These are phyloP conservation scores for Malthinus flaveolus DNA, from an alignment of 2,888 invertebrate genomes.

Conservation along the genomic window DNA sequence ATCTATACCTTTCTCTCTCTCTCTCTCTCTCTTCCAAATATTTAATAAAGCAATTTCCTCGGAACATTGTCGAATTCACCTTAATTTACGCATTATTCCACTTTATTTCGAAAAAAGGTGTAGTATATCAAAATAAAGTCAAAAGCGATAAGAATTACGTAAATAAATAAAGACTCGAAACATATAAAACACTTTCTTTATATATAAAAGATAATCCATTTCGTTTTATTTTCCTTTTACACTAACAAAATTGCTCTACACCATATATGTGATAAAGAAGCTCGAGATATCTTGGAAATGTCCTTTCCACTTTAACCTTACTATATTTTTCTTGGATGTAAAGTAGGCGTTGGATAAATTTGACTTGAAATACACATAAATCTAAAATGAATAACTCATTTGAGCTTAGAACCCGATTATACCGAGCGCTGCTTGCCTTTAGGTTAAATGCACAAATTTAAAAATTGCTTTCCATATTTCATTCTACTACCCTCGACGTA, in stretches of 20 bases:
- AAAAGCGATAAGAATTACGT: neutral
- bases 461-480: slow-evolving; percentile 50
- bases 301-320: slow-evolving; percentile 34
- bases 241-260: slow-evolving; percentile 29
- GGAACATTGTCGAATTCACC: neutral
- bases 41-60: neutral
- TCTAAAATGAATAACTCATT: slow-evolving; percentile 52
- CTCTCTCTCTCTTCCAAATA: neutral
- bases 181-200: slow-evolving; percentile 17
- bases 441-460: slow-evolving; percentile 50
- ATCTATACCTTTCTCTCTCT: neutral
- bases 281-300: slow-evolving; percentile 35
- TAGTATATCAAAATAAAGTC: slow-evolving; percentile 1
- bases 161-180: slow-evolving; percentile 3
- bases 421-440: slow-evolving; percentile 42
- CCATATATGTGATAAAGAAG: slow-evolving; percentile 35
- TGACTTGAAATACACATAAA: slow-evolving; percentile 47
- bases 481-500: slow-evolving; percentile 23
- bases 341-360: slow-evolving; percentile 41
- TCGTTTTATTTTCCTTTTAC: slow-evolving; percentile 27
- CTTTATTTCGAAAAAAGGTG: no score
- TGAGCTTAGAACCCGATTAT: slow-evolving; percentile 49
- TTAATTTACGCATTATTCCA: neutral
- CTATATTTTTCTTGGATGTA: slow-evolving; percentile 23
- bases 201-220: slow-evolving; percentile 27